These are phyloP conservation scores for Dascillus cervinus DNA, from an alignment of 2,888 invertebrate genomes.

Conservation along the genomic window DNA sequence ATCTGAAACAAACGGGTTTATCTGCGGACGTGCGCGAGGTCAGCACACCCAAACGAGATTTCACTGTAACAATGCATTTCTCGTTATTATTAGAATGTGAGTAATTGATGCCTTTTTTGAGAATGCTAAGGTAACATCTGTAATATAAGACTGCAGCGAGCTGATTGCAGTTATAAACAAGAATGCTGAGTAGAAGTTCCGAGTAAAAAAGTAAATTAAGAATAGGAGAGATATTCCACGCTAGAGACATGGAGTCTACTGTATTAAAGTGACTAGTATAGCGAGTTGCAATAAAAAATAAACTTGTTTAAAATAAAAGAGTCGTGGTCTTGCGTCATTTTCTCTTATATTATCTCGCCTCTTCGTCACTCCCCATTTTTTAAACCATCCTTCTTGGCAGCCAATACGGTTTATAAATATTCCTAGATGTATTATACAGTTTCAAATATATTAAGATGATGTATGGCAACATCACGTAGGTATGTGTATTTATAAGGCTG, in stretches of 20 bases:
- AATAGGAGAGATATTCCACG: no score
- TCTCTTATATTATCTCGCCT: slow-evolving; percentile 3
- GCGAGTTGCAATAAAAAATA: slow-evolving; percentile 6
- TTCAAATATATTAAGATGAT: slow-evolving; percentile 7
- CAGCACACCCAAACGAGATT: no score
- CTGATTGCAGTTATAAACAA: no score
- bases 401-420: slow-evolving; percentile 7
- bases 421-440: slow-evolving; percentile 4
- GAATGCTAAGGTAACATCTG: no score
- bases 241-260: slow-evolving; percentile 6
- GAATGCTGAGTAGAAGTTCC: slow-evolving; percentile 3
- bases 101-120: no score
- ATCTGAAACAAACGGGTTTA: no score
- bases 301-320: slow-evolving; percentile 8
- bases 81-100: no score
- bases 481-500: no score
- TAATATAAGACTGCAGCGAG: no score
- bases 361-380: slow-evolving; percentile 1
- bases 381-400: neutral
- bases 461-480: no score
- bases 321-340: slow-evolving; percentile 6
- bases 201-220: slow-evolving; percentile 3
- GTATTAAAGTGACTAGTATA: slow-evolving; percentile 6
- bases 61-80: no score
- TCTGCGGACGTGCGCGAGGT: no score